Evolutionary conservation across 2,888 invertebrate species (phyloP), one percentile per base, ranked within the genome.

Genomic region (Orthonevra nobilis): DNA sequence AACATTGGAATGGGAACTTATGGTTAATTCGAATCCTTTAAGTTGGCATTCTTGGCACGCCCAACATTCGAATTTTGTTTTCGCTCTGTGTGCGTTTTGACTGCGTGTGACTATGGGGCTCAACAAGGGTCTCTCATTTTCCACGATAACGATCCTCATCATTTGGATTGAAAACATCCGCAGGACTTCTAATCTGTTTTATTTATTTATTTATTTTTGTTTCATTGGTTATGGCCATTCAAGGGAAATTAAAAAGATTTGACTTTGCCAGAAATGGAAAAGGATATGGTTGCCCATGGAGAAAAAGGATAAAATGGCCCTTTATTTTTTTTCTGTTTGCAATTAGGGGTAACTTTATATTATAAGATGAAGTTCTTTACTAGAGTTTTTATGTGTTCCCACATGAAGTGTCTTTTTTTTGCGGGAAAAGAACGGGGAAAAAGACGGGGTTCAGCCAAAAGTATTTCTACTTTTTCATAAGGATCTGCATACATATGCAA

Each of bases 41-140:
- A 42, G 66, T 73, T 66, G 36, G 64, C 66, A 66, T 66, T 73
- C 73, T 36, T 50, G 73, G 58, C 73, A 73, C 73, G 73, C 73
- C 73, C 66, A 58, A 10, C 58, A 52, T 66, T 50, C n/a, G 42
- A 66, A 66, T 32, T 38, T 60, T 73, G 50, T 56, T 46, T 46
- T 56, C 19, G 36, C 32, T 38, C 17, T 14, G 50, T 40, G 56
- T 54, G 46, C 58, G 54, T 44, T 42, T 42, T 52, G 34, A 34
- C 19, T 34, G 32, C 20, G 38, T 7, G 14, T 14, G 36, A 30
- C 2, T 34, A 10, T 28, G 5, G n/a, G 30, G n/a, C n/a, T n/a
- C n/a, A n/a, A 36, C 36, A 38, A 56, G 34, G 42, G 34, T 34
- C 30, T n/a, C 12, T 44, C 9, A 23, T 19, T 3, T 12, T 36